These are phyloP conservation scores for Cryptotermes secundus DNA, from an alignment of 1,140 invertebrate species.

Conservation along the genomic window DNA sequence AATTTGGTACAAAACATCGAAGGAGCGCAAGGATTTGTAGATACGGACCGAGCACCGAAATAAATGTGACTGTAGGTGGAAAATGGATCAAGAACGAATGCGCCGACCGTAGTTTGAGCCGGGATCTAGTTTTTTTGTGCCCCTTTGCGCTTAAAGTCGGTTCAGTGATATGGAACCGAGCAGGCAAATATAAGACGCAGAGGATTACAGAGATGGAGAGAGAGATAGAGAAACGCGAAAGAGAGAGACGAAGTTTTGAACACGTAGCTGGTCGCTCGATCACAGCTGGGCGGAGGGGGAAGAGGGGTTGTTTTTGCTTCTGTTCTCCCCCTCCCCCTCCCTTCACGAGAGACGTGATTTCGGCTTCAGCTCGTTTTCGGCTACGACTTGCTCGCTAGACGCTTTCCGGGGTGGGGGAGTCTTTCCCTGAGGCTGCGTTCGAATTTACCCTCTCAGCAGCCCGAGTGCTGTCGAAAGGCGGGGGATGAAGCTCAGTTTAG, in stretches of 20 bases:
- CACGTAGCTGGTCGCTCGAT: slow-evolving; percentile 12
- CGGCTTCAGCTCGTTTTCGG: neutral
- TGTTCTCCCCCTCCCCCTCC: neutral
- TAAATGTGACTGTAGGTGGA: slow-evolving; percentile 15
- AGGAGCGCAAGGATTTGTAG: neutral
- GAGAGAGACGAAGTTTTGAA: slow-evolving; percentile 19
- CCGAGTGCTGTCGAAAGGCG: no score
- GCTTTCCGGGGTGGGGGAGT: neutral
- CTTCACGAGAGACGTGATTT: neutral
- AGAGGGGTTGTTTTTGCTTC: slow-evolving; percentile 5
- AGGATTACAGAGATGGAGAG: neutral
- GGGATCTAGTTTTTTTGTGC: neutral
- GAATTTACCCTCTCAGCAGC: no score
- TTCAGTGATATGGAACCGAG: slow-evolving; percentile 9
- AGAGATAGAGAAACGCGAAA: neutral
- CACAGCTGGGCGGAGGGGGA: neutral
- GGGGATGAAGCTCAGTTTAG: no score
- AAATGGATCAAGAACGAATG: slow-evolving; percentile 8
- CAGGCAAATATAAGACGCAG: slow-evolving; percentile 1
- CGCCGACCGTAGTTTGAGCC: neutral
- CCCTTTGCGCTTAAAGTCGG: neutral
- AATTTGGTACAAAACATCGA: slow-evolving; percentile 19
- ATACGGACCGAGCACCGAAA: neutral
- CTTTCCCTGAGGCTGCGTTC: no score
- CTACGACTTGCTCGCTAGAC: slow-evolving; percentile 14